Evolutionary conservation across 2,113 vertebrate species (phyloP).

Genomic region (Colius striatus): DNA sequence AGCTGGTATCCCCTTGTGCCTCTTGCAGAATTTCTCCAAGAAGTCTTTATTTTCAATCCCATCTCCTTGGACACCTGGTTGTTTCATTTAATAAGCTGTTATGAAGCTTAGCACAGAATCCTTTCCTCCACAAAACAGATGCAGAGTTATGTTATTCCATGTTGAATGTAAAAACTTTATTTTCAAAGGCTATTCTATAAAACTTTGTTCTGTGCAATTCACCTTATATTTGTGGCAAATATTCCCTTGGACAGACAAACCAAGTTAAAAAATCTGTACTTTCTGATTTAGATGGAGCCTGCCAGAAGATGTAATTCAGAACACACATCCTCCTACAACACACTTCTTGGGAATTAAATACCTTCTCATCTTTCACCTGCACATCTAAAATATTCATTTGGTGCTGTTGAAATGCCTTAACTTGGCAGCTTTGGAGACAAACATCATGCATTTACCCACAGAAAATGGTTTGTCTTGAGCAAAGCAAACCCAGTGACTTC

Average conservation of each 20-base stretch:
- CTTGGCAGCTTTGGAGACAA: conserved; percentile 2
- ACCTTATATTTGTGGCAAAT: background rate
- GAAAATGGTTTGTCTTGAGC: background rate
- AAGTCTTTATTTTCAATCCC: conserved; percentile 12
- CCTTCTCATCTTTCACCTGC: background rate
- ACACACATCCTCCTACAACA: background rate
- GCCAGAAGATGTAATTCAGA: background rate
- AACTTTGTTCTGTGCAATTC: background rate
- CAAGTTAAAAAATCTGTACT: background rate
- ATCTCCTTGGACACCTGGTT: conserved; percentile 20
- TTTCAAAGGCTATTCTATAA: background rate
- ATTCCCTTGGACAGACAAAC: background rate
- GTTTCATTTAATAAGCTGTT: conserved; percentile 34
- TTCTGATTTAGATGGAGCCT: background rate
- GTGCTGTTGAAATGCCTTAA: background rate
- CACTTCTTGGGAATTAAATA: background rate
- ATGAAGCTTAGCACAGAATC: background rate
- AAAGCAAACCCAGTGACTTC: background rate
- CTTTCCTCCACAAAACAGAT: background rate
- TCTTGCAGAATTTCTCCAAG: background rate
- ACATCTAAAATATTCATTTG: conserved; percentile 5
- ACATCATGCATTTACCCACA: background rate
- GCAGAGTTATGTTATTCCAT: background rate
- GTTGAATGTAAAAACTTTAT: background rate
- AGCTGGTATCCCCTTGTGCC: background rate